These are phyloP conservation scores for Schizaphis graminum DNA, from an alignment of 2,888 invertebrate genomes.

Conservation along the genomic window DNA sequence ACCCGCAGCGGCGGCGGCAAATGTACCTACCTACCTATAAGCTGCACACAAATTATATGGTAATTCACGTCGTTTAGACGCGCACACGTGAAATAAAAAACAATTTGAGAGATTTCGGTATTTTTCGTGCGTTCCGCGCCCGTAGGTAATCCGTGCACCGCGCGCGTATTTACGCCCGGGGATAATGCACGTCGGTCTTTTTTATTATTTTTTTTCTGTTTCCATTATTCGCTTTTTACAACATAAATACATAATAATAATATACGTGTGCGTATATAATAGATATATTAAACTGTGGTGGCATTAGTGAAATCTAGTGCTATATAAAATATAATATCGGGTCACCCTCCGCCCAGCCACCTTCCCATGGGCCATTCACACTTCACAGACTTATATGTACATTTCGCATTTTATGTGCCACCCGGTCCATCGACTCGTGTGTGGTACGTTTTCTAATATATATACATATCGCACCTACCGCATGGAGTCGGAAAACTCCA, in stretches of 20 bases:
- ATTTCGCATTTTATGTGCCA: neutral
- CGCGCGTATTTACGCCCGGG: neutral
- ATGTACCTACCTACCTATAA: neutral
- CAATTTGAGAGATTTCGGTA: slow-evolving; percentile 35
- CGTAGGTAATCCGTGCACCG: slow-evolving; percentile 11
- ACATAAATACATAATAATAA: neutral
- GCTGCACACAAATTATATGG: slow-evolving; percentile 54
- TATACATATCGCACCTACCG: neutral
- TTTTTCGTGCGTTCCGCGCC: neutral
- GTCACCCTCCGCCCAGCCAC: neutral
- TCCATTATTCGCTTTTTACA: neutral
- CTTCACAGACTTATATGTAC: neutral
- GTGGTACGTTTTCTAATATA: neutral
- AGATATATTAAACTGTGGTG: neutral
- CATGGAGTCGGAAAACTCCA: neutral
- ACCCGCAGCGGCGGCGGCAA: neutral
- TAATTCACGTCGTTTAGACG: slow-evolving; percentile 58
- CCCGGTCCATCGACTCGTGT: neutral
- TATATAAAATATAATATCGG: neutral
- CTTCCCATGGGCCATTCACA: neutral
- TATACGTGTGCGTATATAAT: neutral
- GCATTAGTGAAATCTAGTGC: neutral
- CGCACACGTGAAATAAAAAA: slow-evolving; percentile 58
- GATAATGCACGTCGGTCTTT: slow-evolving; percentile 25
- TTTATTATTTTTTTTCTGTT: neutral